phyloP scores from a whole-genome alignment of 2,888 invertebrate species.

The Ophion ventricosus region DNA sequence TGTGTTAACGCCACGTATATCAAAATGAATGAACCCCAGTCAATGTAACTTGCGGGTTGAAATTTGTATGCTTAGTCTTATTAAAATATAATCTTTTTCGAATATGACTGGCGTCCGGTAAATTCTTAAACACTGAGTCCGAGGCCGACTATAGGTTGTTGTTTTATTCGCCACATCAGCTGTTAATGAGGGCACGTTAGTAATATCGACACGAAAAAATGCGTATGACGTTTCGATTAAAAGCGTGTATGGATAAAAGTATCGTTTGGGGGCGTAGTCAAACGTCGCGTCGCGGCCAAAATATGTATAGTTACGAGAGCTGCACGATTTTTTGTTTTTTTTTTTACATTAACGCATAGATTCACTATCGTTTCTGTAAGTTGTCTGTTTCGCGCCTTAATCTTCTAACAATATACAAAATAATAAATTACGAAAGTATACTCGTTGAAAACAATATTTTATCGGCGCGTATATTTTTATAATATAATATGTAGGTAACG shows the following conservation, averaged over 20 bases:
- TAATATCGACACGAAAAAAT: conserved; percentile 27
- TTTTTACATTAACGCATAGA: conserved; percentile 54
- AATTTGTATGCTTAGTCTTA: conserved; percentile 7
- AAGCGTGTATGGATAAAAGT: conserved; percentile 21
- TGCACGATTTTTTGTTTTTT: conserved; percentile 23
- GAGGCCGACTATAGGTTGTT: conserved; percentile 32
- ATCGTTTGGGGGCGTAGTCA: conserved; percentile 29
- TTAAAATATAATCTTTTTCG: conserved; percentile 9
- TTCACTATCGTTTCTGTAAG: conserved; percentile 73
- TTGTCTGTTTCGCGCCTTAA: conserved; percentile 62
- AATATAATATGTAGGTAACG: conserved; percentile 58
- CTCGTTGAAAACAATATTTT: conserved; percentile 64
- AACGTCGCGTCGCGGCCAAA: conserved; percentile 32
- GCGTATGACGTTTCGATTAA: conserved; percentile 36
- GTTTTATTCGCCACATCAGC: conserved; percentile 15
- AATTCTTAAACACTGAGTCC: conserved; percentile 31
- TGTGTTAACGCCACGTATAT: no score
- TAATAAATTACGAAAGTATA: conserved; percentile 77
- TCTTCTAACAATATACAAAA: conserved; percentile 74
- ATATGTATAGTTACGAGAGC: conserved; percentile 22
- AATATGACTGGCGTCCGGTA: neutral
- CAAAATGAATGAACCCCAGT: neutral
- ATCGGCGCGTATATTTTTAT: conserved; percentile 54
- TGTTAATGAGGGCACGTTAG: neutral
- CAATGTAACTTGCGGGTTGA: neutral